Percentiles rank a stretch among this genome's conserved stretches.
phyloP scores from a whole-genome alignment of 2,113 vertebrate species.

The Chinchilla lanigera region DNA sequence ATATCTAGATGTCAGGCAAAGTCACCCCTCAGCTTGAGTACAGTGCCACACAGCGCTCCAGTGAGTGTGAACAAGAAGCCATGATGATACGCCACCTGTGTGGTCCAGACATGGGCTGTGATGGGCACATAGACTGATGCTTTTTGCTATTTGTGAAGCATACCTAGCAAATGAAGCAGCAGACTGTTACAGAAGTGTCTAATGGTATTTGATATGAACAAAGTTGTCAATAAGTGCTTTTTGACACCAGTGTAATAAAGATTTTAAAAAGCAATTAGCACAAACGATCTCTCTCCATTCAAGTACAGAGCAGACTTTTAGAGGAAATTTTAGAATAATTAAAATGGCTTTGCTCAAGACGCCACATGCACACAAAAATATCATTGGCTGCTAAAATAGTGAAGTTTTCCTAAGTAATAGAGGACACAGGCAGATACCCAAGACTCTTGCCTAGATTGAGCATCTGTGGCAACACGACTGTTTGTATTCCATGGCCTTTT shows the following conservation, averaged over 20 bases:
- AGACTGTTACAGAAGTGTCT: background rate
- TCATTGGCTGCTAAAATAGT: background rate
- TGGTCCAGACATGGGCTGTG: background rate
- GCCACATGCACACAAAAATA: background rate
- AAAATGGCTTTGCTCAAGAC: background rate
- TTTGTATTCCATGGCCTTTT: background rate
- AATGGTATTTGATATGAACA: conserved; percentile 20
- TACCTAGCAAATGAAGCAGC: background rate
- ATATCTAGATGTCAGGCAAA: background rate
- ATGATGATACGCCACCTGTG: rapidly evolving
- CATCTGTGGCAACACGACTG: rapidly evolving
- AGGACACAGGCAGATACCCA: background rate
- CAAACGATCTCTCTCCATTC: background rate
- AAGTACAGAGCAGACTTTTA: background rate
- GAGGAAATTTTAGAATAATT: conserved; percentile 38
- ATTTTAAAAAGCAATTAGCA: conserved; percentile 32
- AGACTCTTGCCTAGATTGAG: rapidly evolving
- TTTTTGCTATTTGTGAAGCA: conserved; percentile 4
- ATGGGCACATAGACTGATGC: background rate
- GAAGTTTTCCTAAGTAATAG: background rate
- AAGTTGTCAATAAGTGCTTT: conserved; percentile 24
- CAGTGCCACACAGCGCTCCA: background rate
- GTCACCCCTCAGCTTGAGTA: background rate
- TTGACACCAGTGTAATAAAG: background rate
- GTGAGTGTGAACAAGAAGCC: background rate